These are phyloP conservation scores for Eurypyga helias DNA, from an alignment of 2,113 vertebrate species.

Conservation along the genomic window DNA sequence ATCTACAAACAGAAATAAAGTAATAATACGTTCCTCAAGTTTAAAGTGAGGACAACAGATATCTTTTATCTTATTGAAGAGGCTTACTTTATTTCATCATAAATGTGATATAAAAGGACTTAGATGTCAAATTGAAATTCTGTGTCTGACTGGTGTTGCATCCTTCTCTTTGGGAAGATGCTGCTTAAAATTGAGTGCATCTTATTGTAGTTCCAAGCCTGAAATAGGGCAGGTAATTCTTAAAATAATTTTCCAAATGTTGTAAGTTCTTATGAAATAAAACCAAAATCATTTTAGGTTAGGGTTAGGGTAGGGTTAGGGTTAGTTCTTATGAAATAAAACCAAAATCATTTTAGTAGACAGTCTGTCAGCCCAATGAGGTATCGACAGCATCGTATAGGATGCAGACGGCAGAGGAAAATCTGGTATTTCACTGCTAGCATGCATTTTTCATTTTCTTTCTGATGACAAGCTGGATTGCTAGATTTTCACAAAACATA, in stretches of 20 bases:
- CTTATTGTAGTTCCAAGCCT: background rate
- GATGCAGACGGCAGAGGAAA: background rate
- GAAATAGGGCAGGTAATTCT: background rate
- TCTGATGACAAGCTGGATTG: constrained; percentile 63
- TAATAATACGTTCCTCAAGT: background rate
- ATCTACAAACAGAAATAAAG: background rate
- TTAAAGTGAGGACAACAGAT: background rate
- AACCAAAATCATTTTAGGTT: background rate
- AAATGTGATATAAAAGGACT: background rate
- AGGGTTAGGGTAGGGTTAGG: too few relatives aligned
- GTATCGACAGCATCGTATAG: background rate
- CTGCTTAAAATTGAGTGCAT: background rate
- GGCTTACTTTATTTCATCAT: background rate
- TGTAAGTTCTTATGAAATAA: background rate
- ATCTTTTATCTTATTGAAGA: background rate
- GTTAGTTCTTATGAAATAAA: background rate
- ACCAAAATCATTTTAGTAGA: background rate
- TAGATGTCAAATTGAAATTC: background rate
- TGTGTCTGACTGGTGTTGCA: background rate
- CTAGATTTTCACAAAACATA: constrained; percentile 66
- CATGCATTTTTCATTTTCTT: constrained; percentile 60
- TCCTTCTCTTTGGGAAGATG: background rate
- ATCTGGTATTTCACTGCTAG: constrained; percentile 30
- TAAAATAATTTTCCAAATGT: background rate
- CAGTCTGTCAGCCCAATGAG: background rate